Percentiles rank a stretch among this genome's conserved stretches.
Evolutionary conservation across 2,888 invertebrate species (phyloP).

Genomic region (Argyresthia albistria): DNA sequence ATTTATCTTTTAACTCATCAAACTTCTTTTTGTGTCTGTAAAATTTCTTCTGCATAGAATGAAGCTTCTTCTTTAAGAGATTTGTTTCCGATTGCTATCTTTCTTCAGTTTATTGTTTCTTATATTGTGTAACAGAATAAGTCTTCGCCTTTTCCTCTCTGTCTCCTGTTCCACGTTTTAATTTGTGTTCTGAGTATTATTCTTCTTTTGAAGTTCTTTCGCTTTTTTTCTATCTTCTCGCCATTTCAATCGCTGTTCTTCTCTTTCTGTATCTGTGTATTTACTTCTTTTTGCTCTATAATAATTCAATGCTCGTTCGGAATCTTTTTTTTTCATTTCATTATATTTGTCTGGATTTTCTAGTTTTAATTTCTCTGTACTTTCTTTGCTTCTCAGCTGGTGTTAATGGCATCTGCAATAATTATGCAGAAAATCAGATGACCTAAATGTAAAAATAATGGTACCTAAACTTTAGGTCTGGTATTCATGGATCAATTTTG

Average conservation of each 20-base stretch:
- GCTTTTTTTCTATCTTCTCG: slow-evolving; percentile 6
- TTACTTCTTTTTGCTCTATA: slow-evolving; percentile 9
- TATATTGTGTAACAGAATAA: neutral
- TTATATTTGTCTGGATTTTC: slow-evolving; percentile 9
- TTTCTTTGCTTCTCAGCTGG: slow-evolving; percentile 6
- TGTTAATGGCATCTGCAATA: slow-evolving; percentile 6
- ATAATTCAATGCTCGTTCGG: slow-evolving; percentile 8
- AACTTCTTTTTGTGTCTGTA: slow-evolving; percentile 10
- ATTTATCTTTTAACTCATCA: slow-evolving; percentile 1
- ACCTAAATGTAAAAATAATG: neutral
- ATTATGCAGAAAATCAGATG: slow-evolving; percentile 6
- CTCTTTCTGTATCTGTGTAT: slow-evolving; percentile 8
- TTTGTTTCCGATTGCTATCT: slow-evolving; percentile 4
- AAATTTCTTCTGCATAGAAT: slow-evolving; percentile 10
- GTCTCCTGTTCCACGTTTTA: slow-evolving; percentile 2
- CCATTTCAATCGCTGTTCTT: slow-evolving; percentile 6
- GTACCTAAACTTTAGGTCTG: no score
- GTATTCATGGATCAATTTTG: no score
- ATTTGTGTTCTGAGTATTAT: slow-evolving; percentile 6
- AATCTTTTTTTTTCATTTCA: slow-evolving; percentile 9
- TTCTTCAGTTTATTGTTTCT: slow-evolving; percentile 6
- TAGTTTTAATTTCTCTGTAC: slow-evolving; percentile 8
- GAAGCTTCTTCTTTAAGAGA: slow-evolving; percentile 8
- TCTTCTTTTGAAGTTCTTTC: slow-evolving; percentile 4
- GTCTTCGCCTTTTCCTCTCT: neutral